These are phyloP conservation scores for Enteromius fasciolatus DNA, from an alignment of 2,797 vertebrate genomes.

Conservation along the genomic window DNA sequence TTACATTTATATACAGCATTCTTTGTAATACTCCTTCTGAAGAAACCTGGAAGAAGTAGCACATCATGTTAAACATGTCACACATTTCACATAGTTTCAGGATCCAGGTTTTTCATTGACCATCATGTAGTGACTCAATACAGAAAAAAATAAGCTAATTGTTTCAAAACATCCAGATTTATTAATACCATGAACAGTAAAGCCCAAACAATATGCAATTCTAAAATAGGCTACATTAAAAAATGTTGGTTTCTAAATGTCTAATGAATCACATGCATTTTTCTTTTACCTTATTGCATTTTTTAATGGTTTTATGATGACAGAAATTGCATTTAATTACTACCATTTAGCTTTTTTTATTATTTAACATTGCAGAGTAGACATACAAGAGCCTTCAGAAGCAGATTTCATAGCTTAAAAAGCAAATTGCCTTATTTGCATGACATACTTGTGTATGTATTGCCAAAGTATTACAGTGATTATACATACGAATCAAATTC, in stretches of 20 bases:
- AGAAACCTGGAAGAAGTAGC: slow-evolving; percentile 83
- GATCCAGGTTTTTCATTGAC: neutral
- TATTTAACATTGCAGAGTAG: too few species aligned
- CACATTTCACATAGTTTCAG: neutral
- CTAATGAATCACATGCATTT: neutral
- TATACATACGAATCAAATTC: neutral
- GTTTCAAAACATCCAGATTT: neutral
- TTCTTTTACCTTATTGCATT: neutral
- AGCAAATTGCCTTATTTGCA: neutral
- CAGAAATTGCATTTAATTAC: neutral
- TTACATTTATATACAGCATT: slow-evolving; percentile 98
- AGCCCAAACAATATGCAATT: neutral
- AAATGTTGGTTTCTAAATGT: neutral
- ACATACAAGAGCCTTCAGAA: neutral
- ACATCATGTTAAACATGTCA: neutral
- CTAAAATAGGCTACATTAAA: neutral
- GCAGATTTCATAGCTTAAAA: neutral
- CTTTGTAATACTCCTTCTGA: slow-evolving; percentile 97
- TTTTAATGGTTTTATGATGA: neutral
- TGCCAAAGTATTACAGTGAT: neutral
- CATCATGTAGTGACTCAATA: neutral
- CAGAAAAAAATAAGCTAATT: neutral
- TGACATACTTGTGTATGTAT: neutral
- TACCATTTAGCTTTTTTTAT: neutral
- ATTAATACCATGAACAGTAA: neutral